Base-by-base conservation (phyloP, 2,797 vertebrate genomes). In the Mus spretus region DNA sequence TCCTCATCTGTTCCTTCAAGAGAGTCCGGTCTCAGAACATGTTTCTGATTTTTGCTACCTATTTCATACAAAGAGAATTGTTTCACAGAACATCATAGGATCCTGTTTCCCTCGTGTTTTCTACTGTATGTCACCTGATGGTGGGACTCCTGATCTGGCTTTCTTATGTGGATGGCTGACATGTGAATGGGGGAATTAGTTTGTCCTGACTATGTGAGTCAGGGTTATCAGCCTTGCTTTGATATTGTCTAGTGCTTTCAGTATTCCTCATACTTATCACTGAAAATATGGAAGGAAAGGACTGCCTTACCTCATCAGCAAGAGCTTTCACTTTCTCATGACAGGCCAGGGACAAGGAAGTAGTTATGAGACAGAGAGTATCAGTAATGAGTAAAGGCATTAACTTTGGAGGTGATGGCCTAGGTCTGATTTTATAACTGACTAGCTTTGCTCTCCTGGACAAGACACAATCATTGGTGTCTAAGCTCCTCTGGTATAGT, bases 1-100 rank as follows among this genome's bases (percentile, higher is more conserved):
- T 99, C 99, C 96, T 99, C 99, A 17, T 99, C 99, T 1, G 99
- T 99, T 75, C 99, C 99, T 98, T 99, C 99, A 77, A 99, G 98
- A n/a, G 99, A 99, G 96, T 99, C 99, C 0, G 99, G 99, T 85
- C 99, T 99, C 98, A 99, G 95, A 53, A 99, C 99, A 3, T 99
- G 99, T 94, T 99, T 99, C 96, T 99, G 99, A 97, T 98, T 99
- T 98, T 99, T 99, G 93, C 98, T 99, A 70, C 99, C 99, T 99
- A 93, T 93, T 97, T 93, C 93, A 80, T 44, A 98, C 0, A 89
- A 91, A 90, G 55, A 63, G 61, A 88, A 81, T 17, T n/a, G 82
- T 82, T 89, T 86, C 1, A 47, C 34, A 92, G 14, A 79, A 72
- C 86, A 57, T 75, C 89, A 26, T 11, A 94, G 28, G 44, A n/a